These are phyloP conservation scores for Ceratothoa steindachneri DNA, from an alignment of 2,888 invertebrate genomes.

Conservation along the genomic window DNA sequence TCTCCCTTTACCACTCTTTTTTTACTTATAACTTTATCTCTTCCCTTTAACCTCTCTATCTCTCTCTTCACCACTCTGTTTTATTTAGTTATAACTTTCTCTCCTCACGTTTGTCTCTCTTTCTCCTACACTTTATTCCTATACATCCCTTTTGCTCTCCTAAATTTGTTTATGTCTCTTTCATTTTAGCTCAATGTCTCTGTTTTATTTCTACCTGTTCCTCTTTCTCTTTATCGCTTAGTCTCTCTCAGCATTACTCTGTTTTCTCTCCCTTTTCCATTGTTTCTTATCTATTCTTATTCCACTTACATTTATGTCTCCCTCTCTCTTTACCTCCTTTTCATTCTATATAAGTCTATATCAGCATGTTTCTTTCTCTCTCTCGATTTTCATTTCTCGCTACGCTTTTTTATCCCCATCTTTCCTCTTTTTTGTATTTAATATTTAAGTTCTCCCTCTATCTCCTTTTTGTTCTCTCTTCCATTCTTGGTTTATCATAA, in stretches of 20 bases:
- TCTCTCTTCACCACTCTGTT: conserved; percentile 15
- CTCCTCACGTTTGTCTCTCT: conserved; percentile 20
- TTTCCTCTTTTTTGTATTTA: background rate
- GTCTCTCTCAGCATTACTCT: background rate
- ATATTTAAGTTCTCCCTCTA: background rate
- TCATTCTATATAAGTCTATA: too few species aligned
- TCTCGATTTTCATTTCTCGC: background rate
- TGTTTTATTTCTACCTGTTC: background rate
- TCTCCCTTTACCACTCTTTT: background rate
- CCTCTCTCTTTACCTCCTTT: background rate
- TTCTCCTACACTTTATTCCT: background rate
- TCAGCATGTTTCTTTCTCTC: background rate
- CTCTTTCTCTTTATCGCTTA: background rate
- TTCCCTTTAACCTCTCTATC: too few species aligned
- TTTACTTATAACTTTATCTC: background rate
- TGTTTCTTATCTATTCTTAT: too few species aligned
- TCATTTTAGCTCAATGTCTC: background rate
- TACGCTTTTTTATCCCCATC: background rate
- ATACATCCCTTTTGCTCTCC: background rate
- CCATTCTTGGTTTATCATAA: background rate
- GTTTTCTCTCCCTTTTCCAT: background rate
- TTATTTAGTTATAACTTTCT: too few species aligned
- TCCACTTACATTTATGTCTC: too few species aligned
- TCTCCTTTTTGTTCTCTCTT: background rate
- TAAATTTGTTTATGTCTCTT: background rate